Evolutionary conservation across 2,113 vertebrate genomes (phyloP), one percentile per base, ranked within the genome.

Genomic region (Lamprotornis superbus): DNA sequence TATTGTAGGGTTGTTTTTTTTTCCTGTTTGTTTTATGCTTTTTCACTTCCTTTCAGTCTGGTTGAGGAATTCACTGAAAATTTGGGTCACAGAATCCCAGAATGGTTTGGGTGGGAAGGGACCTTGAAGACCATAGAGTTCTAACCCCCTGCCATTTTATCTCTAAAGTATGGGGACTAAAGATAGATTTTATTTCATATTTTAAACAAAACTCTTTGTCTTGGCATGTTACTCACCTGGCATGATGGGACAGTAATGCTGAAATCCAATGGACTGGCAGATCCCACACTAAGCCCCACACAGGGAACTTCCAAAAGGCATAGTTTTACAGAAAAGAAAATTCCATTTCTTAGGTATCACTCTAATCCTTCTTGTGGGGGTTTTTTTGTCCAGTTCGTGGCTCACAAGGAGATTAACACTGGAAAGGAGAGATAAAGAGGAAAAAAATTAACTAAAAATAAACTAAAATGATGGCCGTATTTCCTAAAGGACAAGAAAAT

Each of bases 391-490:
- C 28, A 46, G 4, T 71, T 75, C 0, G 2, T 64, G 30, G 18
- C 55, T 80, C 10, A 28, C 0, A 2, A 55, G 25, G 49, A 59
- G 19, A 53, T 10, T 25, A 23, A 15, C 55, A 28, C 22, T 39
- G 20, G 22, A 42, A 81, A 84, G 18, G 44, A 71, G 46, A 55
- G 21, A 37, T n/a, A 53, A 83, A 70, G 25, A 35, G 18, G 60
- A 31, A 53, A 55, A 68, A 67, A 71, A 49, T 3, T 7, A 84
- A 40, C 5, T 7, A 22, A 57, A 11, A 44, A 33, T 8, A 12
- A 37, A 15, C 39, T 4, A 0, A 37, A 56, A 49, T 4, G 0
- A 31, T 68, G 20, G 12, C 65, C 0, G 1, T 56, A 11, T 81
- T 64, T 56, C 40, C 25, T 40, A 37, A 55, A 64, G 31, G 35